These are phyloP conservation scores for Mormyrus proboscirostris DNA, from an alignment of 2,797 vertebrate genomes.

Conservation along the genomic window DNA sequence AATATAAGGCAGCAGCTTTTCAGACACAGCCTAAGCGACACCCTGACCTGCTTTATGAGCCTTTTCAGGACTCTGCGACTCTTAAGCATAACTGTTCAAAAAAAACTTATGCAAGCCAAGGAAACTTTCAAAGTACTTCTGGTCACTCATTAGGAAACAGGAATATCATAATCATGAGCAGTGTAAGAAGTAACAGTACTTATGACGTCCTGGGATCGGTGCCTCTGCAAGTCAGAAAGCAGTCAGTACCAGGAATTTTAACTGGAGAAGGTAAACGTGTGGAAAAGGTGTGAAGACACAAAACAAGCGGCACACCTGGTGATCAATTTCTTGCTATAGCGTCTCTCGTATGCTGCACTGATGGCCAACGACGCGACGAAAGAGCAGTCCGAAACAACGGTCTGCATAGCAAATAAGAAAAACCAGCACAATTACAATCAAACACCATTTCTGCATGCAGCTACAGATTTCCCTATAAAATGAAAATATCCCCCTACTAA, in stretches of 20 bases:
- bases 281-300: not conserved
- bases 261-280: not conserved
- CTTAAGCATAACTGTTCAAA: not conserved
- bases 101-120: not conserved
- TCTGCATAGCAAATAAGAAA: constrained; percentile 57
- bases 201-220: not conserved
- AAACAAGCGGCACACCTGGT: constrained; percentile 71
- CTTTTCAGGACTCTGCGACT: not conserved
- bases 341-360: constrained; percentile 92
- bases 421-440: not conserved
- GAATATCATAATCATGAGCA: not conserved
- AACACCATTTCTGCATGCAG: not conserved
- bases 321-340: constrained; percentile 94
- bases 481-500: not conserved
- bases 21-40: constrained; percentile 10
- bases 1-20: not conserved
- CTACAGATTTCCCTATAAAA: not conserved
- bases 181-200: not conserved
- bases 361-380: constrained; percentile 96
- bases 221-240: not conserved
- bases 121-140: not conserved
- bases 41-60: not conserved
- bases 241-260: not conserved
- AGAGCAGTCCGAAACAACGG: constrained; percentile 97
- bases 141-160: not conserved